phyloP scores from a whole-genome alignment of 2,797 vertebrate genomes.

The Epinephelus coioides region DNA sequence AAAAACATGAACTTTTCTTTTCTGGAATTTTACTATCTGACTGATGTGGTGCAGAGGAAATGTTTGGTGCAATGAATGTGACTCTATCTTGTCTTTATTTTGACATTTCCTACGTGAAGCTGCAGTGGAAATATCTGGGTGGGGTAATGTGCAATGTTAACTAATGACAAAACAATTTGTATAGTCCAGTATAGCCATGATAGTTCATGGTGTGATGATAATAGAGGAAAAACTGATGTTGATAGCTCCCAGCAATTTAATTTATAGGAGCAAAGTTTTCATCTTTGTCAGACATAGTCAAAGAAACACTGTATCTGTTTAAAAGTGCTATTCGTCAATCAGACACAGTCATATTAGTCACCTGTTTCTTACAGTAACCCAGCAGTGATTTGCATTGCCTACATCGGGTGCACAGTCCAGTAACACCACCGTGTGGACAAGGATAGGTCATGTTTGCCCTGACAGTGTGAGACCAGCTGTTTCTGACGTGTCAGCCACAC shows the following conservation, averaged over 20 bases:
- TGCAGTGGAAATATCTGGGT: not conserved
- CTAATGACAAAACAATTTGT: not conserved
- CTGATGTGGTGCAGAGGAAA: not conserved
- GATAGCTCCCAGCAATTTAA: not conserved
- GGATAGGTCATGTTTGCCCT: not conserved
- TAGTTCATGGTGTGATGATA: not conserved
- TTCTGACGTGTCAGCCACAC: not conserved
- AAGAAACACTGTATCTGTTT: too few species aligned
- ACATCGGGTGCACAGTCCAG: not conserved
- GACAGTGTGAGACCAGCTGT: not conserved
- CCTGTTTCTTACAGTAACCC: not conserved
- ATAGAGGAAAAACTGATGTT: not conserved
- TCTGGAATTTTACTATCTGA: not conserved
- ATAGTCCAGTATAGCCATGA: too few species aligned
- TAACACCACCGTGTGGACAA: constrained; percentile 60
- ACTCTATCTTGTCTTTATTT: not conserved
- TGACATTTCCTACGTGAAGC: constrained; percentile 1
- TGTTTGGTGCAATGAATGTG: not conserved
- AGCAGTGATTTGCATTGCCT: not conserved
- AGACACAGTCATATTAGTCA: not conserved
- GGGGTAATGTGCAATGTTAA: not conserved
- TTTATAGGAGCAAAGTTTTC: not conserved
- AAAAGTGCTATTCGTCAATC: not conserved
- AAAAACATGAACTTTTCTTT: not conserved
- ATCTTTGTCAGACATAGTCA: too few species aligned